Evolutionary conservation across 2,113 vertebrate genomes (phyloP), one percentile per base, ranked within the genome.

Genomic region (Heptranchias perlo): DNA sequence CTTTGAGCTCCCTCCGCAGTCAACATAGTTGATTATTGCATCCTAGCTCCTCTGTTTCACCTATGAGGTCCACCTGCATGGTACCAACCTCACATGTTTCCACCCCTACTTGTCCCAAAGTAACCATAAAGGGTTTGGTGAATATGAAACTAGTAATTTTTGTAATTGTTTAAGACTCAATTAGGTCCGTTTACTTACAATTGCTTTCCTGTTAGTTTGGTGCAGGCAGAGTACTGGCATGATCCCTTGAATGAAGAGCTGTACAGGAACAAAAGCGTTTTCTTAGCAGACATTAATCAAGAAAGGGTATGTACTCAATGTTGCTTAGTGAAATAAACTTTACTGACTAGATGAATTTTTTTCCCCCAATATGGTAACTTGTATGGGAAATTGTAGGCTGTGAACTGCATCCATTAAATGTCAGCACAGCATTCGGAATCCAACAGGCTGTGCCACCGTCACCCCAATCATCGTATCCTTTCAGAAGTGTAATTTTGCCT

Each of bases 141-240:
- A 13, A 78, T 84, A 21, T 84, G 39, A 47, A 47, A 84, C 16
- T 23, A 44, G 78, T 82, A n/a, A 39, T 35, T 73, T 73, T 73
- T 44, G 11, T 84, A 47, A 7, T 47, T 86, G 82, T 47, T 47
- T 49, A 76, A 76, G 44, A 23, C 82, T 31, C 49, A 87, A 87
- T 31, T 54, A 87, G 54, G 52, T 10, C 25, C 87, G 6, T 61
- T 21, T 35, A 54, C 11, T 91, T n/a, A 4, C 31, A 18, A n/a
- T 91, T 91, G 52, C 4, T 91, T 96, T 76, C 82, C n/a, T 96
- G 95, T 3, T 97, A 99, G 99, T 93, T 96, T 99, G 97, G 99
- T 99, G 0, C 99, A 99, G 97, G 99, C 99, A 0, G 98, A 99
- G 96, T 99, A 99, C 96, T 99, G 99, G 99, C 99, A 99, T 0